Conservation (phyloP, 1,140 invertebrate species). For the Diabrotica undecimpunctata region DNA sequence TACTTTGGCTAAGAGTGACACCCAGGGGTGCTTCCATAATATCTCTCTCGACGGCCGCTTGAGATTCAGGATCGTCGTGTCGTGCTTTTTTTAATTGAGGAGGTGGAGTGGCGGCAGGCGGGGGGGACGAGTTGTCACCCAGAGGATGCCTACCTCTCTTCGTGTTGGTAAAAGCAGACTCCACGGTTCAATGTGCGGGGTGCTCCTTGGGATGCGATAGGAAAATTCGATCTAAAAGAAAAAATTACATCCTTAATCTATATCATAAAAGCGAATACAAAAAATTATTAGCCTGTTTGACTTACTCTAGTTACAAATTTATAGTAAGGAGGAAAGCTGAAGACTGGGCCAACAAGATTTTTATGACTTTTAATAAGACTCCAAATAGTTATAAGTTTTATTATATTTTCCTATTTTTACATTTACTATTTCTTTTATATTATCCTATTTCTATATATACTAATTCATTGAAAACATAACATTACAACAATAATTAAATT, state of each 20-base stretch:
- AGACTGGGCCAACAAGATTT: too few relatives aligned
- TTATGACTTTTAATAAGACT: too few relatives aligned
- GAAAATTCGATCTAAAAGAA: background rate
- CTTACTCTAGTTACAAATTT: too few relatives aligned
- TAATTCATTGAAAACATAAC: too few relatives aligned
- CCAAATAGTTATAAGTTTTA: too few relatives aligned
- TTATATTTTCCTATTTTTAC: too few relatives aligned
- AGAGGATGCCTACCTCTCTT: constrained; percentile 47
- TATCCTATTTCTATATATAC: too few relatives aligned
- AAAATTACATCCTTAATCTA: background rate
- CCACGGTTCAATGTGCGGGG: constrained; percentile 42
- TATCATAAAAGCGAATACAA: constrained; percentile 11
- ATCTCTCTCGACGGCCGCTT: constrained; percentile 38
- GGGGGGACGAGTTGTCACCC: constrained; percentile 44
- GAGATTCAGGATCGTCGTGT: constrained; percentile 49
- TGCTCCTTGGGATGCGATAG: constrained; percentile 3
- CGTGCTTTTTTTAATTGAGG: constrained; percentile 55
- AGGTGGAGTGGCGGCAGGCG: constrained; percentile 42
- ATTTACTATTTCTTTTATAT: too few relatives aligned
- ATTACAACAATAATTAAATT: too few relatives aligned
- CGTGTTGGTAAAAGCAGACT: constrained; percentile 44
- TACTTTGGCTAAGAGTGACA: constrained; percentile 74
- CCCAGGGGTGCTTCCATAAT: constrained; percentile 55
- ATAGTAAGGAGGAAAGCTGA: background rate
- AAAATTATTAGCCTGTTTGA: too few relatives aligned